Percentiles rank a stretch among this genome's conserved stretches.
phyloP scores from a whole-genome alignment of 1,140 invertebrate genomes.

The Drosophila miranda region DNA sequence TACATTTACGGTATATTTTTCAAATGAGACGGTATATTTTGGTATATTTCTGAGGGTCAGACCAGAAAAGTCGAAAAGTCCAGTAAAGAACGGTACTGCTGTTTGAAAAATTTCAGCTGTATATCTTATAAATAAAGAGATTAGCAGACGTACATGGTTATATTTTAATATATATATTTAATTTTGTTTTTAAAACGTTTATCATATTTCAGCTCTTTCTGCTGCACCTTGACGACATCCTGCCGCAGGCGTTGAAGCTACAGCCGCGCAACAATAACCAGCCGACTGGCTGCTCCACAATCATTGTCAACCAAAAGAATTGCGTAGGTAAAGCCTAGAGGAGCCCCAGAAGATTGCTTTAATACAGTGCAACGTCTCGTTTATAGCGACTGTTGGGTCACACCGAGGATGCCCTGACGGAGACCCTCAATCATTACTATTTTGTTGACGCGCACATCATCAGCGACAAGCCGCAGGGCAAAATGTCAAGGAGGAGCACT shows the following conservation, averaged over 20 bases:
- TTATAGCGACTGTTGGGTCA: slow-evolving; percentile 90
- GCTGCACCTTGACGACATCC: slow-evolving; percentile 91
- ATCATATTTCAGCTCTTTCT: slow-evolving; percentile 91
- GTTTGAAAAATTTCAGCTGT: no score
- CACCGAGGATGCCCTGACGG: slow-evolving; percentile 91
- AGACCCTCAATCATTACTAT: slow-evolving; percentile 91
- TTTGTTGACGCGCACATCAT: slow-evolving; percentile 90
- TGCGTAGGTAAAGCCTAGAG: slow-evolving; percentile 58
- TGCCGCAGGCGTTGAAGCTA: slow-evolving; percentile 85
- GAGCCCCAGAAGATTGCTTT: neutral
- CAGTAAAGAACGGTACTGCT: no score
- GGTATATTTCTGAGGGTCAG: no score
- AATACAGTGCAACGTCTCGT: neutral
- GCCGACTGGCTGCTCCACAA: slow-evolving; percentile 89
- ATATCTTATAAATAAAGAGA: no score
- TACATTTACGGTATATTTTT: no score
- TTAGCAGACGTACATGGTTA: no score
- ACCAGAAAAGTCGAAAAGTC: no score
- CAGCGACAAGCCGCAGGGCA: slow-evolving; percentile 85
- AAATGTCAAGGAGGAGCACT: slow-evolving; percentile 89
- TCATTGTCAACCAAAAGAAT: slow-evolving; percentile 87
- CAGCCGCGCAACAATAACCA: slow-evolving; percentile 83
- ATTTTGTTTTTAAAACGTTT: no score
- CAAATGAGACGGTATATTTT: no score
- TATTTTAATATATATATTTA: no score